Conservation (phyloP, 35 echinoderm and acorn worm species). For the Ophioderma brevispina region DNA sequence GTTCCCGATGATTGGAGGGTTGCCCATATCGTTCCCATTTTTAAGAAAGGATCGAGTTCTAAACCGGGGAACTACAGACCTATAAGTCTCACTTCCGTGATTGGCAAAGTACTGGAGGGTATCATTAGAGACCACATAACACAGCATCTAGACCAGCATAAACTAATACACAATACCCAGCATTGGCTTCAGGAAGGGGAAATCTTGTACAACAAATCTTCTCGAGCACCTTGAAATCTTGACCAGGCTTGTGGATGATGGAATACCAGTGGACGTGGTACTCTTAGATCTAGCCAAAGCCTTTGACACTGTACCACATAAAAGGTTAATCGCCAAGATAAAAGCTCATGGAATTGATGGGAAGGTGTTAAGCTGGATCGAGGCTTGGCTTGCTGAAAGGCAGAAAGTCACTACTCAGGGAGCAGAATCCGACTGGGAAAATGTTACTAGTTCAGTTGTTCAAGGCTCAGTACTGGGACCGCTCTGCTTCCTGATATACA, state of each 20-base stretch:
- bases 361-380: neutral
- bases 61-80: too few species aligned
- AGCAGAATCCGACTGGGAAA: neutral
- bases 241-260: conserved; percentile 24
- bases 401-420: neutral
- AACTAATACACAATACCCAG: conserved; percentile 16
- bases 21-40: too few species aligned
- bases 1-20: too few species aligned
- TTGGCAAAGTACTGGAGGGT: conserved; percentile 28
- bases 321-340: too few species aligned
- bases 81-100: too few species aligned
- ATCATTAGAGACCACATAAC: conserved; percentile 36
- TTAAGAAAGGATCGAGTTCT: too few species aligned
- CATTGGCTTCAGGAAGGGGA: conserved; percentile 41
- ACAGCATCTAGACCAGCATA: conserved; percentile 35
- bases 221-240: neutral
- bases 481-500: too few species aligned
- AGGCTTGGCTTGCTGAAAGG: neutral
- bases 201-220: conserved; percentile 42
- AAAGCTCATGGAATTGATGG: too few species aligned
- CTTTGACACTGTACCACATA: too few species aligned
- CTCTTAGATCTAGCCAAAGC: conserved; percentile 34
- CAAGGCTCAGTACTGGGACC: too few species aligned
- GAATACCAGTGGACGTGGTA: conserved; percentile 31
- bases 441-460: too few species aligned